Evolutionary conservation across 1,140 invertebrate genomes (phyloP), one percentile per base, ranked within the genome.

Genomic region (Monochamus saltuarius): DNA sequence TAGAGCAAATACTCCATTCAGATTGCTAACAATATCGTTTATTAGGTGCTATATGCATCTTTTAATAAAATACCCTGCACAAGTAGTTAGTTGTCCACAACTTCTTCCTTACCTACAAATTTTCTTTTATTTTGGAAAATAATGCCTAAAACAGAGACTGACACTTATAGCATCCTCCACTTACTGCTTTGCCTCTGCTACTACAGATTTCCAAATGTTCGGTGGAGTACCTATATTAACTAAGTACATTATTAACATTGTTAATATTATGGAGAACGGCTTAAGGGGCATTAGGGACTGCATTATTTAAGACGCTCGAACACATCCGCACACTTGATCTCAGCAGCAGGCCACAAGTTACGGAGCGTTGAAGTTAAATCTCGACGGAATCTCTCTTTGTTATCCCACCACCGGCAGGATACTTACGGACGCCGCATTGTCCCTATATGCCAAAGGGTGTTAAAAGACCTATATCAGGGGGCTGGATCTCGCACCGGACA

Each of bases 271-370:
- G 36, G 36, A 36, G 51, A 38, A 53, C 17, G 37, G 35, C 51
- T 53, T 36, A 22, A 39, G 38, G 40, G 38, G 51, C 51, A 53
- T 53, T 53, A 53, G 13, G 36, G 51, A 36, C 22, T 38, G 51
- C 13, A 53, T 53, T 38, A 53, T 53, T 53, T 13, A 53, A 40
- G 37, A 53, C 51, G 17, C 40, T 19, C 35, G 8, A 8, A 39
- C 51, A 53, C 37, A 53, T 53, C 51, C 51, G 51, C 29, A 13
- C 51, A 53, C 51, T 53, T 40, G 51, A 53, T 53, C 51, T 53
- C 16, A 39, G 35, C 51, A 36, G 35, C 51, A 36, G 29, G 14
- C 51, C 51, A 38, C 36, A 53, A 36, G 51, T 22, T 53, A 14
- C 37, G 16, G 8, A 13, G 14, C 16, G 22, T 29, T 29, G 29